Conservation (phyloP, 2,888 invertebrate genomes). For the Horisme vitalbata region DNA sequence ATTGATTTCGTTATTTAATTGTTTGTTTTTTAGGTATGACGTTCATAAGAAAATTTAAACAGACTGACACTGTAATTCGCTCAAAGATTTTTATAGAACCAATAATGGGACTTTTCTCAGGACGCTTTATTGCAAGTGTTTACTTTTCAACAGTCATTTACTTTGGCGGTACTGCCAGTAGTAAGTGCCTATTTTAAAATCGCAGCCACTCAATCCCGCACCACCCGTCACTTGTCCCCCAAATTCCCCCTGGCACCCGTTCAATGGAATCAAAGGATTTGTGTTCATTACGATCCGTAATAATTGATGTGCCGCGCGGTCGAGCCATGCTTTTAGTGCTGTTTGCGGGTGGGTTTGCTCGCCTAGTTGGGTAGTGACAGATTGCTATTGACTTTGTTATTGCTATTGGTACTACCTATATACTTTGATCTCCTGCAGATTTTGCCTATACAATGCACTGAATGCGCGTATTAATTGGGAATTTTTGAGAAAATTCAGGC, state of each 20-base stretch:
- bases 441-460: not conserved
- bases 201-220: constrained; percentile 24
- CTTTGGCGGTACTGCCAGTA: too few relatives aligned
- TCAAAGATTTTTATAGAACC: too few relatives aligned
- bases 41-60: too few relatives aligned
- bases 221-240: constrained; percentile 27
- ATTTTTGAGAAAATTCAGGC: too few relatives aligned
- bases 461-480: too few relatives aligned
- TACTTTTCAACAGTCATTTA: too few relatives aligned
- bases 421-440: not conserved
- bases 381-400: constrained; percentile 17
- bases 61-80: too few relatives aligned
- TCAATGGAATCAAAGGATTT: constrained; percentile 82
- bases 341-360: constrained; percentile 13
- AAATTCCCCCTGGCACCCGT: constrained; percentile 64
- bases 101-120: too few relatives aligned
- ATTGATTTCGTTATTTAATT: too few relatives aligned
- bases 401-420: constrained; percentile 5
- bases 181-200: too few relatives aligned
- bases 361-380: not conserved
- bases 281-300: constrained; percentile 75
- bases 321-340: constrained; percentile 36
- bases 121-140: too few relatives aligned
- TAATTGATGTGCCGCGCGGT: constrained; percentile 66
- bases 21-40: too few relatives aligned